Evolutionary conservation across 2,113 vertebrate species (phyloP), one percentile per base, ranked within the genome.

Genomic region (Barnardius zonarius): DNA sequence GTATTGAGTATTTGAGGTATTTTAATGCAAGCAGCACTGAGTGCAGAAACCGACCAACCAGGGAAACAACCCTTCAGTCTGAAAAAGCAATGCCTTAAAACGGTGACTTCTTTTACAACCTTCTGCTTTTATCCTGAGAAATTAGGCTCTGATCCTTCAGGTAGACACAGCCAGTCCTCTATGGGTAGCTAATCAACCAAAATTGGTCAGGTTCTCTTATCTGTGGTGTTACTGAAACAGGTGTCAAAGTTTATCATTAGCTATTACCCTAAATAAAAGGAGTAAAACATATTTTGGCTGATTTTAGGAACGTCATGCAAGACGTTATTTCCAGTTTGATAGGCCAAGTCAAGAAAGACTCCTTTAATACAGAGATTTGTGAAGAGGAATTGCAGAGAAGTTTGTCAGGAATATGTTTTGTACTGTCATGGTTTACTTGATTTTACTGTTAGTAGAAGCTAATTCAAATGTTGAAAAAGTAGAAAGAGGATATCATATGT

Each of bases 381-480:
- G 64, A 72, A 37, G 51, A 78, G 35, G 43, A 86, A 6, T 49
- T 73, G 49, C 41, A 16, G 46, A 54, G 49, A 77, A 46, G n/a
- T 85, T 68, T 43, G 30, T 51, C 13, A 10, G 66, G 13, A 81
- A 13, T 17, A 8, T 46, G 55, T 37, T 78, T 75, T 46, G 23
- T 35, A 17, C 24, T 57, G 31, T 46, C 39, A 3, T 18, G 43
- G 48, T 64, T 83, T 90, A 43, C 12, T 5, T 41, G 24, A 31
- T 74, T 90, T 78, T 88, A 61, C 78, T 92, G 55, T 83, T 79
- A 80, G n/a, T 35, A 90, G 76, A 31, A 83, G 76, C 61, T 78
- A 51, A 81, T 75, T 81, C 51, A 70, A 51, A 84, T 46, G 27
- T 33, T 48, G 66, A 67, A 77, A 69, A 88, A 80, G 73, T 54